These are phyloP conservation scores for Chrysocyon brachyurus DNA, from an alignment of 2,797 vertebrate species.

Conservation along the genomic window DNA sequence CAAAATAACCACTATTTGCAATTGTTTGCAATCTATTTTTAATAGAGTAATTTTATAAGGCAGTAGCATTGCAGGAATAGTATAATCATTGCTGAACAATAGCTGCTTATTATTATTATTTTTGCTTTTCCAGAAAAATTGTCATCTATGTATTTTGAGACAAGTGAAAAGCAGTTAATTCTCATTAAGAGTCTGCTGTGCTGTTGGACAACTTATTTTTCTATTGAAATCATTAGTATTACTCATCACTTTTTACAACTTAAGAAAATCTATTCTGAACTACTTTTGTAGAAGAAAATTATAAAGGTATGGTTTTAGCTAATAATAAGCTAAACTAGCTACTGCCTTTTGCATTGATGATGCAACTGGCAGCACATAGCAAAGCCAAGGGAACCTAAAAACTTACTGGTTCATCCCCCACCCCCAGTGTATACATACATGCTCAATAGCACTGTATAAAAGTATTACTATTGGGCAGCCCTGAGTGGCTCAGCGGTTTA, in stretches of 20 bases:
- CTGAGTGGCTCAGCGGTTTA: no score
- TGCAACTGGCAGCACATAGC: conserved; percentile 5
- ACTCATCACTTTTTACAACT: conserved; percentile 34
- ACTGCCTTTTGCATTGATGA: conserved; percentile 48
- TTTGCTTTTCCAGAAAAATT: not conserved
- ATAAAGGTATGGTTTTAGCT: conserved; percentile 42
- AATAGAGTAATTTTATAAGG: conserved; percentile 38
- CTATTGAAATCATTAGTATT: conserved; percentile 22
- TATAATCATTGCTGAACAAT: conserved; percentile 7
- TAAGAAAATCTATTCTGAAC: conserved; percentile 28
- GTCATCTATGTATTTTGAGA: conserved; percentile 49
- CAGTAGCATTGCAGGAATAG: not conserved
- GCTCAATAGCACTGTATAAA: not conserved
- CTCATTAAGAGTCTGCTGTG: conserved; percentile 8
- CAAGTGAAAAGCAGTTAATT: conserved; percentile 15
- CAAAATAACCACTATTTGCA: conserved; percentile 51
- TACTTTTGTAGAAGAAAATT: conserved; percentile 55
- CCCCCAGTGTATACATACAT: not conserved
- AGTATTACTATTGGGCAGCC: not conserved
- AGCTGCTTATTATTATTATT: not conserved
- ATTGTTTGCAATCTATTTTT: not conserved
- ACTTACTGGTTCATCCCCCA: not conserved
- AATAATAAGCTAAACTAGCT: not conserved
- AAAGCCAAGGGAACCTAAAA: not conserved
- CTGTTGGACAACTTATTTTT: conserved; percentile 33